phyloP scores from a whole-genome alignment of 1,140 invertebrate genomes.

The Notospermus geniculatus region DNA sequence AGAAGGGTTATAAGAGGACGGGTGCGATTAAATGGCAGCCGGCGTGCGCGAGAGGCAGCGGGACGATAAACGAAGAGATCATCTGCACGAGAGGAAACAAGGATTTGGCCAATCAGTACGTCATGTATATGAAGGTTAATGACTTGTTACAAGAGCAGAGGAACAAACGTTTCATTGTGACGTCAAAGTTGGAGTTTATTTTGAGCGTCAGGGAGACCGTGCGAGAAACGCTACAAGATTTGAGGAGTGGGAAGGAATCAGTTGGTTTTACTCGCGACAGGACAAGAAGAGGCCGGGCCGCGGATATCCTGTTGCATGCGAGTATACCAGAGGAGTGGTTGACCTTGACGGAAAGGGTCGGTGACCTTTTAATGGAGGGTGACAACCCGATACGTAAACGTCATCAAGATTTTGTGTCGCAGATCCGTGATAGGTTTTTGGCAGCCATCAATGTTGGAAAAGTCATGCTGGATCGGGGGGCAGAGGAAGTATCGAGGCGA shows the following conservation, averaged over 20 bases:
- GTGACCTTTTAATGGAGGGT: not conserved
- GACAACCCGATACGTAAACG: not conserved
- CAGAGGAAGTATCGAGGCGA: too few relatives aligned
- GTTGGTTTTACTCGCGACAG: not conserved
- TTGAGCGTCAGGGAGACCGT: slow-evolving; percentile 2
- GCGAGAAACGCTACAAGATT: not conserved
- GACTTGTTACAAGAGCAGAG: slow-evolving; percentile 6
- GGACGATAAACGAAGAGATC: not conserved
- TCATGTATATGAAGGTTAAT: slow-evolving; percentile 5
- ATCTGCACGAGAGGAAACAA: too few relatives aligned
- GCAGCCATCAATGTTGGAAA: too few relatives aligned
- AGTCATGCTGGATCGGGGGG: too few relatives aligned
- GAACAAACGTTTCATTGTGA: slow-evolving; percentile 4
- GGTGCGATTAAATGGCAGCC: not conserved
- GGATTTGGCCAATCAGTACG: not conserved
- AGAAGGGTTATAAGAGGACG: not conserved
- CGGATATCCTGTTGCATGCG: not conserved
- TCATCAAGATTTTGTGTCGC: not conserved
- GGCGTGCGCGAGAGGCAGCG: not conserved
- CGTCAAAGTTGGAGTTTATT: not conserved
- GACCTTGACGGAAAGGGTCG: not conserved
- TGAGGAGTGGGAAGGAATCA: slow-evolving; percentile 1
- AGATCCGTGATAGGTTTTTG: too few relatives aligned
- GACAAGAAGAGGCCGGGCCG: not conserved
- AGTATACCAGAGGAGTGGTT: slow-evolving; percentile 1